phyloP scores from a whole-genome alignment of 2,797 vertebrate genomes.

The Gymnopithys bicolor region DNA sequence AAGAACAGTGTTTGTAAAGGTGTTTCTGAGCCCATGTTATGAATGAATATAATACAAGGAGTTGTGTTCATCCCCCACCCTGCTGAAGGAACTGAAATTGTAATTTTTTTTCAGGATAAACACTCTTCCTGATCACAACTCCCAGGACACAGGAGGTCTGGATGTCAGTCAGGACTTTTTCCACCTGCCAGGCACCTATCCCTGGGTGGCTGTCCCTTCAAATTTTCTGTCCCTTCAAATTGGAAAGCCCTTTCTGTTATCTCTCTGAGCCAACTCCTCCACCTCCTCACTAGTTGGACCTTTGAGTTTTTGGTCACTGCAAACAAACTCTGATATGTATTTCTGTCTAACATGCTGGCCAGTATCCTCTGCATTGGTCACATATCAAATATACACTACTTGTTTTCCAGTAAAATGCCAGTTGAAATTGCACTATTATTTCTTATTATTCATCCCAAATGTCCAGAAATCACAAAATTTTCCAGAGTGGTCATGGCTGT shows the following conservation, averaged over 20 bases:
- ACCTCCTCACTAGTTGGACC: background rate
- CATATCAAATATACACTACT: background rate
- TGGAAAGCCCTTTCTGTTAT: background rate
- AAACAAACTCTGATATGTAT: background rate
- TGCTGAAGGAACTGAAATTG: background rate
- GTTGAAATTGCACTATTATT: background rate
- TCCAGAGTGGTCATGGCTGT: background rate
- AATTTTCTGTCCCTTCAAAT: background rate
- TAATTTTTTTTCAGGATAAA: background rate
- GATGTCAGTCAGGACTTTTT: background rate
- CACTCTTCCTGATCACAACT: background rate
- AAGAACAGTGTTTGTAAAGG: background rate
- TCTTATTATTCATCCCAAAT: background rate
- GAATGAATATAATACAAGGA: background rate
- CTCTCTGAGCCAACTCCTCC: background rate
- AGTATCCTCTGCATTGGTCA: background rate
- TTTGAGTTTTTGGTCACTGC: background rate
- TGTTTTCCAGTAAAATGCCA: background rate
- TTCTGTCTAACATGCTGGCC: background rate
- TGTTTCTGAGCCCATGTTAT: background rate
- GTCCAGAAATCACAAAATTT: background rate
- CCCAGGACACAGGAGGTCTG: background rate
- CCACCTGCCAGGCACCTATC: background rate
- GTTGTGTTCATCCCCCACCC: background rate
- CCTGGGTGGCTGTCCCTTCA: background rate